Percentiles rank a stretch among this genome's conserved stretches.
These are phyloP conservation scores for Atethmia centrago DNA, from an alignment of 2,888 invertebrate genomes.

Conservation along the genomic window DNA sequence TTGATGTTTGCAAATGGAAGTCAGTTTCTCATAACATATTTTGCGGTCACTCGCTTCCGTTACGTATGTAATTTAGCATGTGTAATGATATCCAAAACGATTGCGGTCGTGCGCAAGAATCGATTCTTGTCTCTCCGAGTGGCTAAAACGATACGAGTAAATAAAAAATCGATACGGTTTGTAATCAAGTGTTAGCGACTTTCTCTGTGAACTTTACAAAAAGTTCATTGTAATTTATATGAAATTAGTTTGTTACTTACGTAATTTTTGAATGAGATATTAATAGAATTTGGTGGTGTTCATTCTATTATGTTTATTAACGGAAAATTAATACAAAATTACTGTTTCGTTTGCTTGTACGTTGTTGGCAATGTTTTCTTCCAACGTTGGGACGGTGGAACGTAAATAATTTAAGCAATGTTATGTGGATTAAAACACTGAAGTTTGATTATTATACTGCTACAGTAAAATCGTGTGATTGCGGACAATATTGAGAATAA, in stretches of 20 bases:
- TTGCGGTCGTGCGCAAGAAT: conserved; percentile 79
- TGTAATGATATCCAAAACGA: conserved; percentile 78
- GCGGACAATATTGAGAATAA: conserved; percentile 14
- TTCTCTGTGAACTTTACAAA: conserved; percentile 71
- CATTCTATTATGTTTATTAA: conserved; percentile 45
- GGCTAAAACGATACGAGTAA: conserved; percentile 76
- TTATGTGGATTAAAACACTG: conserved; percentile 9
- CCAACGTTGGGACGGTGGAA: conserved; percentile 9
- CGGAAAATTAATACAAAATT: conserved; percentile 52
- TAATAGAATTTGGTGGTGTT: conserved; percentile 64
- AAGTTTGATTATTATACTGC: conserved; percentile 9
- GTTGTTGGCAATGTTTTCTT: conserved; percentile 29
- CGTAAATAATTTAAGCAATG: conserved; percentile 21
- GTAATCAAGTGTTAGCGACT: conserved; percentile 74
- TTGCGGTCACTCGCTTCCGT: conserved; percentile 77
- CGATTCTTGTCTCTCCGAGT: conserved; percentile 79
- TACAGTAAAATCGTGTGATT: conserved; percentile 15
- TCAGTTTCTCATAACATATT: conserved; percentile 69
- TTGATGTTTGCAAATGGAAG: conserved; percentile 51
- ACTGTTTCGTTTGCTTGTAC: conserved; percentile 43
- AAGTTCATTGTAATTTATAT: conserved; percentile 71
- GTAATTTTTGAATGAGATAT: conserved; percentile 67
- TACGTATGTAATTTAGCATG: conserved; percentile 84
- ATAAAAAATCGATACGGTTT: conserved; percentile 80
- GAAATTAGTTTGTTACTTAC: conserved; percentile 73